These are phyloP conservation scores for Helicoverpa armigera DNA, from an alignment of 1,140 invertebrate genomes.

Conservation along the genomic window DNA sequence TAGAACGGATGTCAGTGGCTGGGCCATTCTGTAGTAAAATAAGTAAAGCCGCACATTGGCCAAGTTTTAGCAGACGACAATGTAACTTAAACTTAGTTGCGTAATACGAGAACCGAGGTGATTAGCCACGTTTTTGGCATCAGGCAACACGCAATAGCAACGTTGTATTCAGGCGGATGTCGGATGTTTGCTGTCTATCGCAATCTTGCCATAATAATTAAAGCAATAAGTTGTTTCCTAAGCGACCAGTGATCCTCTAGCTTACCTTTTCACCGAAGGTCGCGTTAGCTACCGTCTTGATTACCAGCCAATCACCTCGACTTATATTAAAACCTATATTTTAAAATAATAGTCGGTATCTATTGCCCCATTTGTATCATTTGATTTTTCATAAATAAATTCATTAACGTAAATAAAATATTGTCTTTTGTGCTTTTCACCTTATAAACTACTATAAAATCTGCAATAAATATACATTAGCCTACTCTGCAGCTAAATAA, in stretches of 20 bases:
- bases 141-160: constrained; percentile 18
- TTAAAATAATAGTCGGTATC: constrained; percentile 50
- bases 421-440: constrained; percentile 82
- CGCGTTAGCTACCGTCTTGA: not conserved
- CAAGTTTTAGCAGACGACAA: constrained; percentile 28
- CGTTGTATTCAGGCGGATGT: constrained; percentile 18
- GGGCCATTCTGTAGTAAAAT: not conserved
- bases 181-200: constrained; percentile 23
- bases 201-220: constrained; percentile 12
- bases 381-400: constrained; percentile 73
- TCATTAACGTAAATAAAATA: constrained; percentile 79
- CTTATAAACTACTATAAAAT: constrained; percentile 71
- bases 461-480: constrained; percentile 75
- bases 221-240: constrained; percentile 19
- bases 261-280: not conserved
- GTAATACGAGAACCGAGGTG: constrained; percentile 21
- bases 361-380: constrained; percentile 73
- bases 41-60: constrained; percentile 31
- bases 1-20: not conserved
- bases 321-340: constrained; percentile 17
- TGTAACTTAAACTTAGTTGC: constrained; percentile 23
- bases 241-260: not conserved
- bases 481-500: constrained; percentile 57
- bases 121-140: constrained; percentile 11
- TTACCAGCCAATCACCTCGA: not conserved